phyloP scores from a whole-genome alignment of 1,140 invertebrate genomes.

The Brachionus asplanchnoidis region DNA sequence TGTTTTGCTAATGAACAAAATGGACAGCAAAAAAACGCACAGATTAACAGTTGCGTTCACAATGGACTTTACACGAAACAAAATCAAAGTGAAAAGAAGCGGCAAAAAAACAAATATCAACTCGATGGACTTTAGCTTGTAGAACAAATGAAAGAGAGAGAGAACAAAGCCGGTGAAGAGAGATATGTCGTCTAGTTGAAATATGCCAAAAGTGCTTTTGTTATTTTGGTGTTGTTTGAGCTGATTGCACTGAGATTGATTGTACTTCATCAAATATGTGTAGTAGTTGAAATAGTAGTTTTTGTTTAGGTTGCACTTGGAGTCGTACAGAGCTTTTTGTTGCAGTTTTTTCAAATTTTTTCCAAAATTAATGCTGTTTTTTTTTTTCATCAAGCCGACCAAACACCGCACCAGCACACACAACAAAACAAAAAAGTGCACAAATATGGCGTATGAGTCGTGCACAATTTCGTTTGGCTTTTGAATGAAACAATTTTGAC shows the following conservation, averaged over 20 bases:
- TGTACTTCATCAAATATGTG: not conserved
- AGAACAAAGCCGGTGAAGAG: not conserved
- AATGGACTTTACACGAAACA: constrained; percentile 1
- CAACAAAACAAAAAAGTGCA: not conserved
- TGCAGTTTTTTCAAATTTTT: constrained; percentile 26
- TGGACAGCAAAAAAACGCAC: not conserved
- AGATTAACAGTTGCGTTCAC: not conserved
- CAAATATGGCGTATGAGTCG: not conserved
- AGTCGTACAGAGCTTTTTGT: not conserved
- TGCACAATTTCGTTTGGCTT: not conserved
- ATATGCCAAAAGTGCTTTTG: not conserved
- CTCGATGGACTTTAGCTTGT: not conserved
- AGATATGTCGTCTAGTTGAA: constrained; percentile 26
- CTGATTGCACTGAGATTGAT: constrained; percentile 17
- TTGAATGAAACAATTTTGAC: constrained; percentile 39
- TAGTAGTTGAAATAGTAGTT: constrained; percentile 33
- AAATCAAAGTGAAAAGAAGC: not conserved
- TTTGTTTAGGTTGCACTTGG: not conserved
- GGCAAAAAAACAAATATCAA: constrained; percentile 9
- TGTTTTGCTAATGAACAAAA: not conserved
- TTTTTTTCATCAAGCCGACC: not conserved
- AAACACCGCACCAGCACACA: not conserved
- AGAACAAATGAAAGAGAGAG: constrained; percentile 30
- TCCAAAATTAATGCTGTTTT: not conserved
- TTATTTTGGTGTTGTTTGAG: constrained; percentile 34